Evolutionary conservation across 2,113 vertebrate genomes (phyloP).

Genomic region (Misgurnus anguillicaudatus): DNA sequence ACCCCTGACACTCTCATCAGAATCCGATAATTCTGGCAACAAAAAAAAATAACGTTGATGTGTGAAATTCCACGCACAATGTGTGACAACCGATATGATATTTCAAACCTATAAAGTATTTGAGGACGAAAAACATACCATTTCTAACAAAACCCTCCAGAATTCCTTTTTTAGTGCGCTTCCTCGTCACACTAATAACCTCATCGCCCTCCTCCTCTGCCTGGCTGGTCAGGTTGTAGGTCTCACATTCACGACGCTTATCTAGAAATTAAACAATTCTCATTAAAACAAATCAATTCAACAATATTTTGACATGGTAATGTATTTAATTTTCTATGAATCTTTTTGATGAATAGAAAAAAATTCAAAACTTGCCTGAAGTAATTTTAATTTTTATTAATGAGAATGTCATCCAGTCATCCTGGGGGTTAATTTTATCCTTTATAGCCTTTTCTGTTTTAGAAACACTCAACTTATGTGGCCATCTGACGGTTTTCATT

Average conservation of each 20-base stretch:
- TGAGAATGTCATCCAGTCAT: slow-evolving; percentile 11
- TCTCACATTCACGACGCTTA: slow-evolving; percentile 16
- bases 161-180: not conserved
- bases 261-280: slow-evolving; percentile 1
- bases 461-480: not conserved
- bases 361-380: not conserved
- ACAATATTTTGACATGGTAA: slow-evolving; percentile 11
- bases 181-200: not conserved
- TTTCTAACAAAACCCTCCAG: slow-evolving; percentile 8
- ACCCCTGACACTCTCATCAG: not conserved
- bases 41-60: not conserved
- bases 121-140: slow-evolving; percentile 28
- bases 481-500: not conserved
- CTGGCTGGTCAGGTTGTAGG: slow-evolving; percentile 15
- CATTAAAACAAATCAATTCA: not conserved
- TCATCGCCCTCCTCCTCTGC: slow-evolving; percentile 8
- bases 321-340: slow-evolving; percentile 2
- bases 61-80: not conserved
- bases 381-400: not conserved
- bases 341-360: not conserved
- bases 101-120: slow-evolving; percentile 13
- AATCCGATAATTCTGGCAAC: slow-evolving; percentile 1
- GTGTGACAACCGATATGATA: not conserved
- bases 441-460: slow-evolving; percentile 8
- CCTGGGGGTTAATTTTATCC: not conserved